Base-by-base conservation (phyloP, 2,113 vertebrate species). In the Piprites chloris region DNA sequence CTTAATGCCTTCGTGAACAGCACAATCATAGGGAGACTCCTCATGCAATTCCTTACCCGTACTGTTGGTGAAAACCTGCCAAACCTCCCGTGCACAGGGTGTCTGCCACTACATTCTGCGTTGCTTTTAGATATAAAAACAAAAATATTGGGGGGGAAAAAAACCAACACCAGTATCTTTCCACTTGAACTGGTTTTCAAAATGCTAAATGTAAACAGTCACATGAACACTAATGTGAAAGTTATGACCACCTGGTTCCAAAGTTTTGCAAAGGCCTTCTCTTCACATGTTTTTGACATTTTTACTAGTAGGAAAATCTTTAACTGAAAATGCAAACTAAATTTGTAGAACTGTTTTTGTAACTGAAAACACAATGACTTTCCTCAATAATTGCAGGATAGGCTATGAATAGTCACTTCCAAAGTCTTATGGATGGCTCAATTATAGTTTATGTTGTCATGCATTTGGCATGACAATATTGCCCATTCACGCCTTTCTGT, bases 351-450 rank as follows among this genome's bases (percentile, higher is more conserved):
- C 37, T 69, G 27, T 9, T 89, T 21, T 50, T 87, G 23, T 42
- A 80, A 83, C 22, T 59, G 61, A 83, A 93, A 88, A 66, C 28
- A 81, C 5, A 41, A 32, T 10, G 59, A 4, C 27, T 58, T 83
- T 59, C 50, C 82, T 77, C 71, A 44, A 75, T 12, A 73, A 26
- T 73, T 85, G 63, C n/a, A 86, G 42, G n/a, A 77, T 55, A 92
- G 88, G n/a, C 73, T 86, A 88, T 76, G 81, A 82, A 93, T 35
- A 90, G 78, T 37, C 23, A 52, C 61, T 94, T 94, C 42, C 44
- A 77, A 82, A 91, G 75, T 37, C 76, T 77, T 87, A 90, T 24
- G 94, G 85, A 95, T 78, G 59, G 75, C 67, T 91, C 90, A 88
- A 62, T 93, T 88, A 89, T 15, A 83, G 71, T 71, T 88, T 26